Percentiles rank a stretch among this genome's conserved stretches.
Conservation (phyloP, 2,113 vertebrate genomes). For the Pontoporia blainvillei region DNA sequence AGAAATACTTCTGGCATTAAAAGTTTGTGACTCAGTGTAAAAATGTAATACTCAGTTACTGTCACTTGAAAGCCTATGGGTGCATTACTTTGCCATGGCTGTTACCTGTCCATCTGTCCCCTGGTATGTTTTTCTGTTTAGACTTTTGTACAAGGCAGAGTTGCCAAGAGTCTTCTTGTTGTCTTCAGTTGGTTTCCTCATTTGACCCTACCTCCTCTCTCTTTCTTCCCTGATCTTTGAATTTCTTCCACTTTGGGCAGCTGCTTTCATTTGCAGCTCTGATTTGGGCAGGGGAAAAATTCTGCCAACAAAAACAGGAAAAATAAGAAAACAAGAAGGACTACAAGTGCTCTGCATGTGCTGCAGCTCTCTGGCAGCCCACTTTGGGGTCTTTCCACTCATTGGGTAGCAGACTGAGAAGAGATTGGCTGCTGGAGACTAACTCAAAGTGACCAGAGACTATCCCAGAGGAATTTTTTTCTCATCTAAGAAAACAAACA, state of each 20-base stretch:
- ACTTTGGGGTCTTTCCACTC: neutral
- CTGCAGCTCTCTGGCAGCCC: neutral
- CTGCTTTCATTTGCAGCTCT: slow-evolving; percentile 58
- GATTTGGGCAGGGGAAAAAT: slow-evolving; percentile 37
- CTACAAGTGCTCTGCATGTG: slow-evolving; percentile 13
- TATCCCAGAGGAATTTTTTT: neutral
- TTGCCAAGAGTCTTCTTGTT: slow-evolving; percentile 51
- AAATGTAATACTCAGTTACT: neutral
- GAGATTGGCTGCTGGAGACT: neutral
- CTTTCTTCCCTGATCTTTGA: slow-evolving; percentile 63
- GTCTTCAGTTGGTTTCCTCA: slow-evolving; percentile 59
- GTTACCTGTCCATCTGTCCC: slow-evolving; percentile 38
- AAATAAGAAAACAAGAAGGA: slow-evolving; percentile 36
- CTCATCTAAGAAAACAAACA: neutral
- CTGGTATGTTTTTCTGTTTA: slow-evolving; percentile 23
- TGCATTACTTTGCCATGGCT: neutral
- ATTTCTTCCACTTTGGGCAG: slow-evolving; percentile 61
- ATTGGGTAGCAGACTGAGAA: neutral
- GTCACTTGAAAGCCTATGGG: neutral
- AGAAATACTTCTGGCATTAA: neutral
- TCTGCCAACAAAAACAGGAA: slow-evolving; percentile 55
- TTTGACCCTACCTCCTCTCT: slow-evolving; percentile 58
- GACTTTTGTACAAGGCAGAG: neutral
- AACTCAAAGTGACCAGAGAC: neutral
- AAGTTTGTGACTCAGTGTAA: neutral